These are phyloP conservation scores for Macroteleia sp. DNA, from an alignment of 2,888 invertebrate genomes.

Conservation along the genomic window DNA sequence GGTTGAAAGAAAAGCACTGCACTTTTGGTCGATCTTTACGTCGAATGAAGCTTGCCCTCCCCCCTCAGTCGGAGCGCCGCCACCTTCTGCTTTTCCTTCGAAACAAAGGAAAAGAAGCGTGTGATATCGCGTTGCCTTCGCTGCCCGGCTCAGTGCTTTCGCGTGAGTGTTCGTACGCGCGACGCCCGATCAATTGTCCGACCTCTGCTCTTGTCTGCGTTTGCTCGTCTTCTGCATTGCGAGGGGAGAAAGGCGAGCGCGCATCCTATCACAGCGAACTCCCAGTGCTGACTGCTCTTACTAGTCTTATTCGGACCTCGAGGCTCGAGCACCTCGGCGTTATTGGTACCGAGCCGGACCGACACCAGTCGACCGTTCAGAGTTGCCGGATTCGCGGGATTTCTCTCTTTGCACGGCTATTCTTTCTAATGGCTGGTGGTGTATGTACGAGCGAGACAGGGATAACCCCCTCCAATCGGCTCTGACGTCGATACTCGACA, in stretches of 20 bases:
- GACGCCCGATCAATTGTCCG: slow-evolving; percentile 46
- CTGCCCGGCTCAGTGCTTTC: neutral
- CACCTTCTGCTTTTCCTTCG: slow-evolving; percentile 12
- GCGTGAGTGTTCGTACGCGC: slow-evolving; percentile 9
- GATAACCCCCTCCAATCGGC: neutral
- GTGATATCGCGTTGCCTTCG: neutral
- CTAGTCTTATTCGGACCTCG: too few relatives aligned
- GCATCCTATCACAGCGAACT: too few relatives aligned
- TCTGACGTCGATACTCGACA: neutral
- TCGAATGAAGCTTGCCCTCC: slow-evolving; percentile 1
- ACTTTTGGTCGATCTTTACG: slow-evolving; percentile 22
- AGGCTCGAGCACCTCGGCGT: too few relatives aligned
- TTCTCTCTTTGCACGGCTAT: too few relatives aligned
- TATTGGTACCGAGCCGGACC: too few relatives aligned
- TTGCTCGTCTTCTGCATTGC: slow-evolving; percentile 57
- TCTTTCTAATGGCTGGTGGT: neutral
- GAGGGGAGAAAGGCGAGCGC: too few relatives aligned
- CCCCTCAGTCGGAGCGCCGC: slow-evolving; percentile 12
- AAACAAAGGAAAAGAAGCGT: slow-evolving; percentile 13
- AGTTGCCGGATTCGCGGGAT: too few relatives aligned
- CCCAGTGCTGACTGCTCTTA: too few relatives aligned
- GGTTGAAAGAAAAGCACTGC: neutral
- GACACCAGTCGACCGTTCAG: too few relatives aligned
- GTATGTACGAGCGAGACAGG: neutral
- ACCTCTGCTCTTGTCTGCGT: slow-evolving; percentile 27